Evolutionary conservation across 1,140 invertebrate species (phyloP), one percentile per base, ranked within the genome.

Genomic region (Ceratina calcarata): DNA sequence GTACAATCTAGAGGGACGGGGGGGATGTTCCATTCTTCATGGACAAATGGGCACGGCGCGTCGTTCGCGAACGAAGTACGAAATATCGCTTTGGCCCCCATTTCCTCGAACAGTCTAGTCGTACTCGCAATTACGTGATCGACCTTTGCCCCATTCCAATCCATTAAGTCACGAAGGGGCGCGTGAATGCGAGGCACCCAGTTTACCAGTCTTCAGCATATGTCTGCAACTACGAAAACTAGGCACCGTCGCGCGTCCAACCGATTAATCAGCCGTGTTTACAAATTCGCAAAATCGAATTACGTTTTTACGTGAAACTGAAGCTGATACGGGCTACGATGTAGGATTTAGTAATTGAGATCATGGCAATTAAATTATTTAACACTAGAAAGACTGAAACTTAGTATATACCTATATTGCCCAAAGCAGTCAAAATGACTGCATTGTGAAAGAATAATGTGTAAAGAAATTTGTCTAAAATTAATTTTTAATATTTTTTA

Each of bases 71-170:
- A 67, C 80, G 68, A 86, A 85, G 71, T 83, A 80, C 83, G 83
- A 86, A 84, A 86, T 85, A 86, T 86, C 64, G 80, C 70, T 82
- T 60, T 49, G 72, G 18, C 16, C 67, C 55, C 74, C 49, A 24
- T 62, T 60, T 71, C 57, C 53, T 64, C 61, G 12, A 20, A 49
- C 65, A 16, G 76, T 69, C 82, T 68, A 68, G 81, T 51, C 80
- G 74, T 82, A 78, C 75, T 85, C 57, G 83, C 80, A 86, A 86
- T 86, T 85, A 86, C 84, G 80, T 86, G 82, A 83, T 86, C 84
- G 84, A 82, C 83, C 84, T 86, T 85, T 73, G 83, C 72, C 84
- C 84, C 83, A 85, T 86, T 86, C 84, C 84, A 86, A 86, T 86
- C 84, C 84, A 86, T 86, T 86, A 86, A 86, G 71, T 79, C 75